A percentile compares a stretch with the other conserved stretches of the same genome.
phyloP scores from a whole-genome alignment of 2,797 vertebrate genomes.

The Macropodus opercularis region DNA sequence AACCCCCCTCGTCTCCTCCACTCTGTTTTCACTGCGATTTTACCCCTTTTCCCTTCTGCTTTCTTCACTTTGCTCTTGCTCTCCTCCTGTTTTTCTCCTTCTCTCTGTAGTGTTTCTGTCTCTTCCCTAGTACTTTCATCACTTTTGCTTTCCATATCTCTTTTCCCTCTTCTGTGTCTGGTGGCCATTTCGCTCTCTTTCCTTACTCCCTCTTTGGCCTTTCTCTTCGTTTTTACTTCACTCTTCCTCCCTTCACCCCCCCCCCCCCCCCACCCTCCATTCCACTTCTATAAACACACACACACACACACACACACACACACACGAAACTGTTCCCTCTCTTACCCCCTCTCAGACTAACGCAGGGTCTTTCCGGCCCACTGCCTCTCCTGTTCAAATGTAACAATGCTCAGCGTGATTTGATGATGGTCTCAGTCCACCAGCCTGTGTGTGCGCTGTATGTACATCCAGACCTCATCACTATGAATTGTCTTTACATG shows the following conservation, averaged over 20 bases:
- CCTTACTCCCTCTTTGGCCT: slow-evolving; percentile 38
- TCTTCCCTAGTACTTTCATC: too few species aligned
- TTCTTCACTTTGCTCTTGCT: slow-evolving; percentile 18
- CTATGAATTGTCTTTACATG: background rate
- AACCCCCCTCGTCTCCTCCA: slow-evolving; percentile 17
- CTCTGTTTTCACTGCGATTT: background rate
- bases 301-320: slow-evolving; percentile 33
- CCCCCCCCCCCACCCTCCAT: slow-evolving; percentile 24
- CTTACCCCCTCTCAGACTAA: slow-evolving; percentile 63
- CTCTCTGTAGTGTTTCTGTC: slow-evolving; percentile 38
- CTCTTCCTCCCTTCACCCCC: slow-evolving; percentile 27
- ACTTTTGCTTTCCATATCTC: slow-evolving; percentile 29
- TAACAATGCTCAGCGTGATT: slow-evolving; percentile 81
- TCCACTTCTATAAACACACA: slow-evolving; percentile 16
- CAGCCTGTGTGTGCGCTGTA: slow-evolving; percentile 24
- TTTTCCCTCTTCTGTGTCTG: slow-evolving; percentile 43
- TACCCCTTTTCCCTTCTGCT: slow-evolving; percentile 29
- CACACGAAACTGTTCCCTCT: slow-evolving; percentile 38
- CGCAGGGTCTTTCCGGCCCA: slow-evolving; percentile 74
- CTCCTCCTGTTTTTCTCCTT: slow-evolving; percentile 18
- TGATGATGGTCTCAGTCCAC: slow-evolving; percentile 79
- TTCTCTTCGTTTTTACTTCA: slow-evolving; percentile 37
- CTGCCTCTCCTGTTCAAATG: slow-evolving; percentile 76
- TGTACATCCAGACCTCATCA: slow-evolving; percentile 12
- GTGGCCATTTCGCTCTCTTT: slow-evolving; percentile 39